Evolutionary conservation across 2,888 invertebrate genomes (phyloP), one percentile per base, ranked within the genome.

Genomic region (Galeopsomyia nigrocyanea): DNA sequence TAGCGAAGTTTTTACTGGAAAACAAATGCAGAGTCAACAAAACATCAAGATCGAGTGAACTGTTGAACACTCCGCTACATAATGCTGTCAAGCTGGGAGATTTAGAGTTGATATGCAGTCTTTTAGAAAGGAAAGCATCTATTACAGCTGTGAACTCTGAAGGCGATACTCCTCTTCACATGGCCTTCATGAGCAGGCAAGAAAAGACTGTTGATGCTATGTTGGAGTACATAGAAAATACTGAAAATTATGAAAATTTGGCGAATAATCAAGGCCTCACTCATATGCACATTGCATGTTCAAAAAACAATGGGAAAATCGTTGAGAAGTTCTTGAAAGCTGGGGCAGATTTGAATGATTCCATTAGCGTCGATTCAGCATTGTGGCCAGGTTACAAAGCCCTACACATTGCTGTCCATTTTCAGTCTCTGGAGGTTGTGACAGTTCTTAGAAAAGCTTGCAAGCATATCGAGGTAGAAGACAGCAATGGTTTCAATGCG

Each of bases 121-220:
- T 69, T 19, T 14, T 69, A 16, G 17, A 19, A 13, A 49, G 19
- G 57, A 56, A 56, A 9, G 69, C 63, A 39, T 69, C 69, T 3
- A n/a, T 69, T 13, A 3, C 14, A 1, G 50, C 3, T 7, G n/a
- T 9, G 7, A 63, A 69, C 50, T 5, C 14, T 2, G 46, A 69
- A 55, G 63, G 64, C 26, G 49, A 56, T 10, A 31, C 63, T 22
- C 70, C 64, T 10, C 63, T 70, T 7, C 70, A 70, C 22, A 26
- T 57, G 21, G 64, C 70, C 17, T 47, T 58, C 10, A 64, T 26
- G 26, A 19, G 17, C 21, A 51, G 31, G 26, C 22, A 64, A 6
- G 19, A 7, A 19, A n/a, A 39, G 16, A 26, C 31, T 26, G 10
- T 58, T 2, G 46, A 58, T 46, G 10, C 31, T 3, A 21, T 58